These are phyloP conservation scores for Ascidia mentula DNA, from an alignment of 23 tunicate genomes.

Conservation along the genomic window DNA sequence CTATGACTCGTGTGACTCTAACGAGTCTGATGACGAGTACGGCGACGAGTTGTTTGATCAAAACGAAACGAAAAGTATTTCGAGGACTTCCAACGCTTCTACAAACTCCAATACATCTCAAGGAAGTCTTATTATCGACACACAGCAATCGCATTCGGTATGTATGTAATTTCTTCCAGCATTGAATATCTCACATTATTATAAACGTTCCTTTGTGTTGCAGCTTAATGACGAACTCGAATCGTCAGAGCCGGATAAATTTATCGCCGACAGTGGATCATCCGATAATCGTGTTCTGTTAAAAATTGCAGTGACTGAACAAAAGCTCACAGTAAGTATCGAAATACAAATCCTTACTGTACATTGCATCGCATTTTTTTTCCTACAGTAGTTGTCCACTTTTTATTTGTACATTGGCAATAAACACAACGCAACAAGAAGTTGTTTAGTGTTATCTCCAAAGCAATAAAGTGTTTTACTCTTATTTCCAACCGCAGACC, in stretches of 20 bases:
- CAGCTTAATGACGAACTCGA: slow-evolving; percentile 11
- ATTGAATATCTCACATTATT: not conserved
- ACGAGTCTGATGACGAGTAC: slow-evolving; percentile 13
- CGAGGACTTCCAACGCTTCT: not conserved
- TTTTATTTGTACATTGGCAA: no score
- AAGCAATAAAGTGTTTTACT: no score
- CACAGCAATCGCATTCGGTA: not conserved
- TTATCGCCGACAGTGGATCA: not conserved
- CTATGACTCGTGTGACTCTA: slow-evolving; percentile 8
- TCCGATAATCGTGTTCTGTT: slow-evolving; percentile 18
- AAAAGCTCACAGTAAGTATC: slow-evolving; percentile 33
- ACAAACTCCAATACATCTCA: not conserved
- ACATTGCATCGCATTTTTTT: no score
- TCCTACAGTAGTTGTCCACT: no score
- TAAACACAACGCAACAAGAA: no score
- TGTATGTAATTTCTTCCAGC: no score
- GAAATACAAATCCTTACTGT: no score
- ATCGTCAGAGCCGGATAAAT: slow-evolving; percentile 3
- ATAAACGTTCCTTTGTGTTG: not conserved
- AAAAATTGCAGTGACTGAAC: slow-evolving; percentile 42
- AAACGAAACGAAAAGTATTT: not conserved
- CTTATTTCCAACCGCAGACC: no score
- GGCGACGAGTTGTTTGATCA: not conserved
- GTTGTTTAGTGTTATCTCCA: no score
- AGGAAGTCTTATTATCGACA: not conserved